Conservation (phyloP, 1,140 invertebrate genomes). For the Habropoda laboriosa region DNA sequence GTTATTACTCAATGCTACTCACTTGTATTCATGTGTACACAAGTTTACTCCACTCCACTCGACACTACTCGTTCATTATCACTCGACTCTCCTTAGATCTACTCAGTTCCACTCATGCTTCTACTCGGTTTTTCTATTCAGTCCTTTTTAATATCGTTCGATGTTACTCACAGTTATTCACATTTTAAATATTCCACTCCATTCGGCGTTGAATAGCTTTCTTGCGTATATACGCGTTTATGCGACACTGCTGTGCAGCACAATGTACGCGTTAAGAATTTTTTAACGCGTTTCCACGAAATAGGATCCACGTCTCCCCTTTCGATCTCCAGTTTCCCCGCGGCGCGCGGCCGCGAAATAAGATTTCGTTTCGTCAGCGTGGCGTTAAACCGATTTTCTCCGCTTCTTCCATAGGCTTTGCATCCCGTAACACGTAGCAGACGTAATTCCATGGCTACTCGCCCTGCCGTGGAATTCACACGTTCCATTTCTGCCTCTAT, state of each 20-base stretch:
- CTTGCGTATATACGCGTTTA: background rate
- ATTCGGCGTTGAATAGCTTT: too few relatives aligned
- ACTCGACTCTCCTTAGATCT: too few relatives aligned
- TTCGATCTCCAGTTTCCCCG: background rate
- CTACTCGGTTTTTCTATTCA: too few relatives aligned
- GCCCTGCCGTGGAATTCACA: background rate
- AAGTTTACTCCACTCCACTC: too few relatives aligned
- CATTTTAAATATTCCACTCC: too few relatives aligned
- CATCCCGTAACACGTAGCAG: background rate
- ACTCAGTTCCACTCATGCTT: too few relatives aligned
- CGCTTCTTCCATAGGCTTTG: background rate
- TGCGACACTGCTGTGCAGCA: background rate
- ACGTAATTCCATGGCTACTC: background rate
- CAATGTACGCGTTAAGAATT: background rate
- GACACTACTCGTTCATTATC: too few relatives aligned
- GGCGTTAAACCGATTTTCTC: conserved; percentile 10
- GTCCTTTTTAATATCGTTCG: too few relatives aligned
- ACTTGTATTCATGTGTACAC: too few relatives aligned
- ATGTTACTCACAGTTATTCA: too few relatives aligned
- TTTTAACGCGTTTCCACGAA: background rate
- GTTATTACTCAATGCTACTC: too few relatives aligned
- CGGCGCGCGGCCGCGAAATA: background rate
- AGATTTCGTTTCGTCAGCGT: conserved; percentile 13
- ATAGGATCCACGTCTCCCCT: background rate
- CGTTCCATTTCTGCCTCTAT: background rate